phyloP scores from a whole-genome alignment of 2,888 invertebrate genomes.

The Magallana nippona region DNA sequence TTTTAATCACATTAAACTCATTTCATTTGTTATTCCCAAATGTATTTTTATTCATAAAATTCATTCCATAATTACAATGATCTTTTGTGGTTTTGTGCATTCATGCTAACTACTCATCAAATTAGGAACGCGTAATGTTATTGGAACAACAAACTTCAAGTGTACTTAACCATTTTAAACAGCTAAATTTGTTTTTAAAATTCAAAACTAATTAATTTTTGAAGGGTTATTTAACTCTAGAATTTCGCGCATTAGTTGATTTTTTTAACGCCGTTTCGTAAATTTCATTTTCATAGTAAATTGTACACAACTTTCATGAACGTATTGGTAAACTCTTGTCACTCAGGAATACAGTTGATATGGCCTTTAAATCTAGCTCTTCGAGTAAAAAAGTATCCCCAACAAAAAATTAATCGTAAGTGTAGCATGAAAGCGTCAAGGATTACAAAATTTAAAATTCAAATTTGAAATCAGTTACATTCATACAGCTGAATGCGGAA shows the following conservation, averaged over 20 bases:
- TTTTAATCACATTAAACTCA: conserved; percentile 38
- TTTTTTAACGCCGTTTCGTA: no score
- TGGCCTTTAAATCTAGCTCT: background rate
- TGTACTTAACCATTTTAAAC: no score
- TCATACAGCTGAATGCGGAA: conserved; percentile 13
- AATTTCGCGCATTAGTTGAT: no score
- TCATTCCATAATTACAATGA: conserved; percentile 20
- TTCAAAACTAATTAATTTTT: no score
- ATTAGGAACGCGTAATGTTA: background rate
- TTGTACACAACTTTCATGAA: no score
- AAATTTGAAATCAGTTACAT: conserved; percentile 30
- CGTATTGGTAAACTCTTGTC: no score
- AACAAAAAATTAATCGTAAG: conserved; percentile 33
- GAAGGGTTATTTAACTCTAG: no score
- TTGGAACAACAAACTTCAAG: no score
- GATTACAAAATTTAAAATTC: conserved; percentile 33
- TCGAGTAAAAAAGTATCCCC: background rate
- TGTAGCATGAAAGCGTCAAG: conserved; percentile 33
- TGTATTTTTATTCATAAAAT: conserved; percentile 18
- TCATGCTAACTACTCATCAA: background rate
- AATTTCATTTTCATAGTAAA: no score
- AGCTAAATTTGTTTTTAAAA: no score
- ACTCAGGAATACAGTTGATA: background rate
- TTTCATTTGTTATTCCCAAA: conserved; percentile 33
- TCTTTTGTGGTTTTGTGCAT: conserved; percentile 7